phyloP scores from a whole-genome alignment of 2,797 vertebrate species.

The Notamacropus eugenii region DNA sequence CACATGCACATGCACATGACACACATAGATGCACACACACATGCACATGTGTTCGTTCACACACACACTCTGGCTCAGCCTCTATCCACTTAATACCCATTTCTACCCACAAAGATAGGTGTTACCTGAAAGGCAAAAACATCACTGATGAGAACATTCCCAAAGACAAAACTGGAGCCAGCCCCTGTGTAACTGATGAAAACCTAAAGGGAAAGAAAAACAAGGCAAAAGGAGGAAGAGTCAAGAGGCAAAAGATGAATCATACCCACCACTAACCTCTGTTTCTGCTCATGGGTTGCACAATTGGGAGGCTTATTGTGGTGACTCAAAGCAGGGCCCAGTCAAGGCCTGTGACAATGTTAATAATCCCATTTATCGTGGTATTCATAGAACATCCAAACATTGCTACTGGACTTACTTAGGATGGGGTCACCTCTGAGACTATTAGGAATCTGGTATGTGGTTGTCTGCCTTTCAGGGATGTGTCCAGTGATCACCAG shows the following conservation, averaged over 20 bases:
- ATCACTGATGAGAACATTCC: slow-evolving; percentile 84
- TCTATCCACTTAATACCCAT: background rate
- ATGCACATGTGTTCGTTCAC: too few relatives aligned
- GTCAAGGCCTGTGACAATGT: background rate
- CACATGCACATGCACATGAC: too few relatives aligned
- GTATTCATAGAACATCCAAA: background rate
- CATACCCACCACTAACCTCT: background rate
- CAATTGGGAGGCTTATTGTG: background rate
- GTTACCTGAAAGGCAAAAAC: slow-evolving; percentile 95
- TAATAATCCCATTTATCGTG: background rate
- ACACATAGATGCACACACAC: too few relatives aligned
- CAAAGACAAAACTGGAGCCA: slow-evolving; percentile 95
- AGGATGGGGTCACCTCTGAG: background rate
- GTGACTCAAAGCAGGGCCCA: background rate
- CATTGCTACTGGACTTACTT: background rate
- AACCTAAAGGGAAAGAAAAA: slow-evolving; percentile 82
- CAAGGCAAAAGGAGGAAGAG: slow-evolving; percentile 21
- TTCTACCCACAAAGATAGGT: slow-evolving; percentile 22
- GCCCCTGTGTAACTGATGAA: slow-evolving; percentile 93
- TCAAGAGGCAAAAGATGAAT: background rate
- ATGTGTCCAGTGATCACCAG: background rate
- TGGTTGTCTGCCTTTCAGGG: background rate
- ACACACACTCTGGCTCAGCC: background rate
- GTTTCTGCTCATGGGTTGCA: background rate
- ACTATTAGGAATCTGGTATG: background rate